Evolutionary conservation across 2,113 vertebrate genomes (phyloP).

Genomic region (Glareola pratincola): DNA sequence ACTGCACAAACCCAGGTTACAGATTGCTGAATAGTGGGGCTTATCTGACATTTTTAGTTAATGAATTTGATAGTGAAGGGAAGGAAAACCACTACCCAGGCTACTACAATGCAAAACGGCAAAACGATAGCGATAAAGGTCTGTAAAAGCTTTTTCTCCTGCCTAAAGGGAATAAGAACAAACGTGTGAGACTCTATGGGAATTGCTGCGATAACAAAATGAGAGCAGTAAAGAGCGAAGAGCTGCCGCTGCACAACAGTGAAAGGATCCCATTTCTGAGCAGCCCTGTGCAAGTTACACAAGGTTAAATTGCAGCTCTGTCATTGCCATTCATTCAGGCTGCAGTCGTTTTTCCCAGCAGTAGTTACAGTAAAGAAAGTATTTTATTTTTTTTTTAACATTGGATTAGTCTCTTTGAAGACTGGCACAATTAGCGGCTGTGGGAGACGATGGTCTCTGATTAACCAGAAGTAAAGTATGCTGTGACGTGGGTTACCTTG

Average conservation of each 20-base stretch:
- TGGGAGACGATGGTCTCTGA: slow-evolving; percentile 20
- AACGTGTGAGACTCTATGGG: not conserved
- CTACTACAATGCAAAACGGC: slow-evolving; percentile 7
- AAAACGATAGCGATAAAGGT: slow-evolving; percentile 12
- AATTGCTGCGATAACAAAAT: slow-evolving; percentile 16
- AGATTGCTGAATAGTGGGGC: not conserved
- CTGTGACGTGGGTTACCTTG: not conserved
- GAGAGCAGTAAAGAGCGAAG: not conserved
- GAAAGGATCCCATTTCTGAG: slow-evolving; percentile 41
- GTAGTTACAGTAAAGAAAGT: not conserved
- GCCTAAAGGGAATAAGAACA: not conserved
- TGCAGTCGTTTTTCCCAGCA: slow-evolving; percentile 35
- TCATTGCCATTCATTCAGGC: slow-evolving; percentile 43
- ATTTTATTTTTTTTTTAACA: not conserved
- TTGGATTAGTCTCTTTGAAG: slow-evolving; percentile 16
- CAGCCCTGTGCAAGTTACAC: not conserved
- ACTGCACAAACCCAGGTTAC: not conserved
- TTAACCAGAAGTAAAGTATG: not conserved
- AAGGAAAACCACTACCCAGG: not conserved
- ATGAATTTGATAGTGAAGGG: not conserved
- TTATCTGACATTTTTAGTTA: not conserved
- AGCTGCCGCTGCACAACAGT: not conserved
- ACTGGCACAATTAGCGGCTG: not conserved
- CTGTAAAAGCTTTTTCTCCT: slow-evolving; percentile 1
- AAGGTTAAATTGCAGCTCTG: slow-evolving; percentile 28